phyloP scores from a whole-genome alignment of 2,113 vertebrate species.

The Typhlomys cinereus region DNA sequence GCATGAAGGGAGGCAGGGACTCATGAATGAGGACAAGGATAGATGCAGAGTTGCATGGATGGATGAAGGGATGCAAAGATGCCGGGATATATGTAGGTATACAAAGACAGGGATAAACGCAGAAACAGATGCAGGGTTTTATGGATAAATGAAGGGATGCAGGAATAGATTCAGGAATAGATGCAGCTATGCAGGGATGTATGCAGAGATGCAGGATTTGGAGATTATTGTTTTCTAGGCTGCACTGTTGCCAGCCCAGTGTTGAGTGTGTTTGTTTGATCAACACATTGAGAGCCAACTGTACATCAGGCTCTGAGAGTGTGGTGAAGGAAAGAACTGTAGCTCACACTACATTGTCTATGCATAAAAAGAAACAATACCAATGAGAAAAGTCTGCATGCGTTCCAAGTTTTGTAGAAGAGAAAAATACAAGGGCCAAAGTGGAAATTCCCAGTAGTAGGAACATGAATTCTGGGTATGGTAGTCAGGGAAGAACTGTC shows the following conservation, averaged over 20 bases:
- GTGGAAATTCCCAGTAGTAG: not conserved
- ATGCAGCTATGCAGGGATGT: too few species aligned
- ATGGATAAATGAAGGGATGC: accelerated
- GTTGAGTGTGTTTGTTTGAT: not conserved
- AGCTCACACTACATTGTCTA: not conserved
- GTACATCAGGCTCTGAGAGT: not conserved
- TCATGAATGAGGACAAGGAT: too few species aligned
- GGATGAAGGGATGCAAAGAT: accelerated
- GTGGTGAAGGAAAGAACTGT: not conserved
- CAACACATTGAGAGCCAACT: not conserved
- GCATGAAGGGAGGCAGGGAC: accelerated
- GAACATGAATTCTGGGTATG: accelerated
- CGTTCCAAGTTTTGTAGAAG: not conserved
- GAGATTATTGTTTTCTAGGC: not conserved
- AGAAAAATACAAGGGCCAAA: not conserved
- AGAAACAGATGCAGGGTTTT: too few species aligned
- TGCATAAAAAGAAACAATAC: not conserved
- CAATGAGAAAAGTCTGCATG: not conserved
- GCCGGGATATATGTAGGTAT: too few species aligned
- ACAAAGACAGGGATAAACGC: too few species aligned
- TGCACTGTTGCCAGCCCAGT: not conserved
- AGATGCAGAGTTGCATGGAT: too few species aligned
- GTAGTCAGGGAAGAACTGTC: not conserved
- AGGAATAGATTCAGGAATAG: too few species aligned
- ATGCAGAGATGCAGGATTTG: not conserved